Base-by-base conservation (phyloP, 2,888 invertebrate species). In the Colostygia pectinataria region DNA sequence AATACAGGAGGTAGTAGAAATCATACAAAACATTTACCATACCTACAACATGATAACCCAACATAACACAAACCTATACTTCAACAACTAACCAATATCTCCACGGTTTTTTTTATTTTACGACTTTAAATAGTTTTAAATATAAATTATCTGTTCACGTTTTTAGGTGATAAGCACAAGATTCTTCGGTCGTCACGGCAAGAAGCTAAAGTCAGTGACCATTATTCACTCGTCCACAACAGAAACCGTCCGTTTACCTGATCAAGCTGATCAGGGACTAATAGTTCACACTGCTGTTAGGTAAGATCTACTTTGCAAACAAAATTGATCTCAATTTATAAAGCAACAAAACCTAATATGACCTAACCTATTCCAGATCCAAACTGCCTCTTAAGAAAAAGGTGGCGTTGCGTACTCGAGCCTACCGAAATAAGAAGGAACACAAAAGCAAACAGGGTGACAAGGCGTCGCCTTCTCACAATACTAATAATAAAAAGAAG, bases 151-250 rank as follows among this genome's bases (percentile, higher is more conserved):
- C 8, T 38, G 8, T 31, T 20, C 6, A 34, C 12, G 47, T 43
- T 70, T 67, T 0, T 86, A 96, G 96, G 92, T 95, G 70, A 91
- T 94, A 73, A 95, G 95, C 90, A 95, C 95, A 65, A 94, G 94
- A 69, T 91, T 95, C 70, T 91, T 96, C 71, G 95, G 96, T 70
- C 97, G 96, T 68, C 92, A 93, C 59, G 94, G 95, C 83, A 92
- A 94, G 80, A 96, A 97, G 84, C 91, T 96, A 68, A 96, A 96
- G 83, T 95, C 95, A 12, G 94, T 97, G 64, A 97, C 97, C 66
- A 96, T 97, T 79, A 95, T 97, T 73, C 97, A 97, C 92, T 96
- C 95, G 76, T 95, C 96, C 63, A 95, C 96, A 49, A 96, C 96
- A 52, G 97, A 97, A 90, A 96, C 96, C 57, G 96, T 96, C 57